phyloP scores from a whole-genome alignment of 1,140 invertebrate species.

The Drosophila carrolli region DNA sequence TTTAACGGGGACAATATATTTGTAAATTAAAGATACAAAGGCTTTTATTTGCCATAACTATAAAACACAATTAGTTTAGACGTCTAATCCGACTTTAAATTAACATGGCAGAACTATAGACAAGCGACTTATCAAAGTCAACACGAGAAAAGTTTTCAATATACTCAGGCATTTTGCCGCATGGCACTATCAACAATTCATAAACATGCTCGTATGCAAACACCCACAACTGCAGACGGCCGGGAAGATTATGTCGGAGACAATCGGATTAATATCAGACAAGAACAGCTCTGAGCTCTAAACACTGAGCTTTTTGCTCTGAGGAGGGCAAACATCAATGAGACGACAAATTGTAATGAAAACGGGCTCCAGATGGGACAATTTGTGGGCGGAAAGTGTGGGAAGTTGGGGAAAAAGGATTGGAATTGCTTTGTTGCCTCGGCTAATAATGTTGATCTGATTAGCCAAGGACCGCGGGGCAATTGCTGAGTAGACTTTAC shows the following conservation, averaged over 20 bases:
- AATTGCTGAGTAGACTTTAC: conserved; percentile 26
- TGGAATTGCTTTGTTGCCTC: conserved; percentile 31
- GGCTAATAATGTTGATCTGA: conserved; percentile 60
- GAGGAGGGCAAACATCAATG: conserved; percentile 42
- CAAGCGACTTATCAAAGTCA: conserved; percentile 12
- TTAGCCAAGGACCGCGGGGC: conserved; percentile 42
- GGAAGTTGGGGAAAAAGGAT: conserved; percentile 32
- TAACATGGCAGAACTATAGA: background rate
- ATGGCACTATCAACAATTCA: conserved; percentile 54
- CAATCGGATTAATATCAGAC: conserved; percentile 66
- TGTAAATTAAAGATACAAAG: too few species aligned
- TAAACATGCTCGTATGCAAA: conserved; percentile 29
- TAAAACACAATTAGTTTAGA: background rate
- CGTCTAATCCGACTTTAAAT: conserved; percentile 12
- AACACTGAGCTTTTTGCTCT: background rate
- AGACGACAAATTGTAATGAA: conserved; percentile 33
- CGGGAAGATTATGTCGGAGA: conserved; percentile 50
- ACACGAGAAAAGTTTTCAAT: conserved; percentile 10
- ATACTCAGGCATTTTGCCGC: conserved; percentile 6
- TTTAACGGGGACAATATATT: too few species aligned
- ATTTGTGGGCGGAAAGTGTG: background rate
- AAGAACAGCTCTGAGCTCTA: conserved; percentile 33
- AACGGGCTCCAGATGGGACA: conserved; percentile 6
- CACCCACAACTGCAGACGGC: conserved; percentile 19
- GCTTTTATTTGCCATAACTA: background rate